Evolutionary conservation across 2,888 invertebrate species (phyloP), one percentile per base, ranked within the genome.

Genomic region (Drosophila anceps): DNA sequence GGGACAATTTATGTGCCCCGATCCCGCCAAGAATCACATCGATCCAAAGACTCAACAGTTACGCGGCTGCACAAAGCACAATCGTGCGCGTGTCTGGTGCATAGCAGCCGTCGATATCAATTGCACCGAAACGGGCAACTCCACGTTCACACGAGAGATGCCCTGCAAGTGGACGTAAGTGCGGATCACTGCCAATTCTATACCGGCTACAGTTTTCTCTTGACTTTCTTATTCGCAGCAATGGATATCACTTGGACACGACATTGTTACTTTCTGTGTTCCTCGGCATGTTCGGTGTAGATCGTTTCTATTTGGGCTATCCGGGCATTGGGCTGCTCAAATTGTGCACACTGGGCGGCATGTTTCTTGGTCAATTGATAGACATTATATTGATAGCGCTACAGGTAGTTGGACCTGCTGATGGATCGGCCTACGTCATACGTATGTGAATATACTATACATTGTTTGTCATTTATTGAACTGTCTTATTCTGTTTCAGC

Each of bases 251-350:
- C 4, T 96, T 98, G 91, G 98, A 98, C 92, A 97, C 97, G 61
- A 96, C 99, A 0, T 93, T 99, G 50, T 93, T 99, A 39, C 94
- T 99, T 6, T 99, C 99, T 0, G 97, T 99, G 57, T 99, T 99
- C 92, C 94, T 99, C 66, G 99, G 99, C 33, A 98, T 99, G 97
- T 98, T 99, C 94, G 99, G 99, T 20, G 95, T 98, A 29, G 99
- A 99, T 92, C 94, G 99, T 71, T 99, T 99, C 93, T 99, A 99
- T 92, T 94, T 99, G n/a, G 99, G 99, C 33, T 99, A 99, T 93
- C 98, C 98, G 60, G 99, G 98, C 1, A 95, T 99, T 79, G 99
- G 99, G 0, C 93, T 99, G 72, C 95, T 98, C 31, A 99, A 99
- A 93, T 95, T 99, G 76, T 98, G 98, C 91, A 99, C 99, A 0